A percentile compares a stretch with the other conserved stretches of the same genome.
phyloP scores from a whole-genome alignment of 2,888 invertebrate genomes.

The Rhagonycha lutea region DNA sequence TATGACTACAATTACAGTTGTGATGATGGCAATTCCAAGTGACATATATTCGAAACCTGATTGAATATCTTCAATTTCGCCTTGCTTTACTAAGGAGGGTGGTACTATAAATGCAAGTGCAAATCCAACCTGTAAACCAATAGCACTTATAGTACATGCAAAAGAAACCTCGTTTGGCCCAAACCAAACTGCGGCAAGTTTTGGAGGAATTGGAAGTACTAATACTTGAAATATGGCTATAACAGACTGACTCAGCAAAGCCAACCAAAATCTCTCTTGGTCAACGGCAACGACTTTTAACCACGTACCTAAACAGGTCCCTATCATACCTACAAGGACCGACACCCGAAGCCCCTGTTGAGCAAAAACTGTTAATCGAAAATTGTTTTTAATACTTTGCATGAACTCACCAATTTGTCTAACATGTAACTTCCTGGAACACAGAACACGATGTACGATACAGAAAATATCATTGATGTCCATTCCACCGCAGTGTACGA shows the following conservation, averaged over 20 bases:
- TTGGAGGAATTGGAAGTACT: background rate
- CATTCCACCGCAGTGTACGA: background rate
- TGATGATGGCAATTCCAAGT: background rate
- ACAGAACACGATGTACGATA: background rate
- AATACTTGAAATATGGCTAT: background rate
- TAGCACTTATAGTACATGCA: background rate
- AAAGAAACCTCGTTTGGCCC: background rate
- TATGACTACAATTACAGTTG: background rate
- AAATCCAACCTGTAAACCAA: background rate
- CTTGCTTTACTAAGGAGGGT: background rate
- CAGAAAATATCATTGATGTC: background rate
- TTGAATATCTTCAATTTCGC: background rate
- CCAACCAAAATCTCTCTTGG: background rate
- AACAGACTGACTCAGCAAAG: background rate
- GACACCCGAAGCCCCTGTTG: background rate
- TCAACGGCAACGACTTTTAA: background rate
- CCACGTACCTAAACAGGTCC: background rate
- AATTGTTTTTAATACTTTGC: background rate
- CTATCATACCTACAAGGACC: background rate
- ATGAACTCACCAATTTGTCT: background rate
- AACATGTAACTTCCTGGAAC: background rate
- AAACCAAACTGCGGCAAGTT: background rate
- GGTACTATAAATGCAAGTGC: background rate
- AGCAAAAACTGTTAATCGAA: background rate
- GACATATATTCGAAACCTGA: background rate